phyloP scores from a whole-genome alignment of 2,113 vertebrate species.

The Phasianus colchicus region DNA sequence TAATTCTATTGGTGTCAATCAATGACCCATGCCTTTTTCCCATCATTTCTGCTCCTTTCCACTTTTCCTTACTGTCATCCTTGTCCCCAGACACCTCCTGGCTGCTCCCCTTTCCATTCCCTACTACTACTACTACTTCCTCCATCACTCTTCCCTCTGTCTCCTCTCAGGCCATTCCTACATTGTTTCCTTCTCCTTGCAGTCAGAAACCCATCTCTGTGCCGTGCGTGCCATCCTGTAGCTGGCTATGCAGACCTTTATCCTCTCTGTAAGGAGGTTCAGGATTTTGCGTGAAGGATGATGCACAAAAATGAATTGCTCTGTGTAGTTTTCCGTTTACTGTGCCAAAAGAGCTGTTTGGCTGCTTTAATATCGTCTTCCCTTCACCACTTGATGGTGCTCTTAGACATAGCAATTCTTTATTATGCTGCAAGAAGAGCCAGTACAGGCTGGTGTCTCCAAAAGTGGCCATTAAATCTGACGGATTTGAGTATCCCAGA shows the following conservation, averaged over 20 bases:
- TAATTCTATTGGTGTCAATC: neutral
- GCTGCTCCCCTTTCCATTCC: neutral
- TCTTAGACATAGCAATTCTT: conserved; percentile 56
- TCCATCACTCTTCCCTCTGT: neutral
- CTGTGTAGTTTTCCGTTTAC: neutral
- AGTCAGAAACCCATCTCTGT: neutral
- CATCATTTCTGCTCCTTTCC: neutral
- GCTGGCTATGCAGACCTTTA: neutral
- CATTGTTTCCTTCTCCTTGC: neutral
- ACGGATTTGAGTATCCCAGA: neutral
- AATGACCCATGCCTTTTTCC: too few species aligned
- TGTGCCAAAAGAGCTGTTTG: neutral
- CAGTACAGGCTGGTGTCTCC: neutral
- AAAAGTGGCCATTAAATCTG: neutral
- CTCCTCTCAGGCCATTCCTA: neutral
- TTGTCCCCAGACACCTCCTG: neutral
- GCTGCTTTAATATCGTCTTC: neutral
- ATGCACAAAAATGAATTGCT: neutral
- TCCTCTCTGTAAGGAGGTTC: neutral
- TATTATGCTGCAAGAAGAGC: accelerated
- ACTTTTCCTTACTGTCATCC: neutral
- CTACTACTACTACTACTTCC: neutral
- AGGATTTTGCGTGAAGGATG: neutral
- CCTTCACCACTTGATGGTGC: conserved; percentile 65
- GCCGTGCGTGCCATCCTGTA: accelerated